Conservation (phyloP, 1,140 invertebrate genomes). For the Neodiprion pinetum region DNA sequence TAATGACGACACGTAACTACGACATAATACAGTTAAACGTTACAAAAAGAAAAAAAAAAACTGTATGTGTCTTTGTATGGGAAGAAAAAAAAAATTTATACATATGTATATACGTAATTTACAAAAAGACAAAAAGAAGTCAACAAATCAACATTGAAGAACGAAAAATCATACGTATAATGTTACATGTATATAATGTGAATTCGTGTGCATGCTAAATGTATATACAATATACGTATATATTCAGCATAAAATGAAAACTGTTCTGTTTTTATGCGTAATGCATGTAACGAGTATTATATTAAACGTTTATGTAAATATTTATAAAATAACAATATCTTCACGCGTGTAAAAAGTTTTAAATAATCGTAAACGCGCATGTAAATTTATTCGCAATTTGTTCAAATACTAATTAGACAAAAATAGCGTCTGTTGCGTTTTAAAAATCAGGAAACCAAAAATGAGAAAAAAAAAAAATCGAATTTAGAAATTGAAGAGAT, state of each 20-base stretch:
- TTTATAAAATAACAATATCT: too few species aligned
- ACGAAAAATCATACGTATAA: neutral
- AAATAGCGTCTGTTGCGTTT: neutral
- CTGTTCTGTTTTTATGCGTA: neutral
- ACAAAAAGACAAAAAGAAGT: neutral
- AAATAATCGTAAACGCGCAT: too few species aligned
- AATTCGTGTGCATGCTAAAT: too few species aligned
- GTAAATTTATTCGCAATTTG: too few species aligned
- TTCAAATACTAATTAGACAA: too few species aligned
- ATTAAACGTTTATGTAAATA: too few species aligned
- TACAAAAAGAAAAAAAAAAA: conserved; percentile 12
- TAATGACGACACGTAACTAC: conserved; percentile 20
- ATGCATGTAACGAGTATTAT: too few species aligned
- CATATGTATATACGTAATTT: too few species aligned
- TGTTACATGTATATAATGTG: neutral
- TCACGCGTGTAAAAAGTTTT: too few species aligned
- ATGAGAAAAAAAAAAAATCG: conserved; percentile 22
- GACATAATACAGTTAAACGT: conserved; percentile 19
- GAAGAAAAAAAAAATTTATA: too few species aligned
- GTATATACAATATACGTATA: neutral
- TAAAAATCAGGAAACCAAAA: neutral
- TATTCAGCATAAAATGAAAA: neutral
- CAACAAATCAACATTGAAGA: neutral
- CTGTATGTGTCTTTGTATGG: neutral
- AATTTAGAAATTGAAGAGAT: conserved; percentile 29